These are phyloP conservation scores for Agrotis ipsilon DNA, from an alignment of 2,888 invertebrate genomes.

Conservation along the genomic window DNA sequence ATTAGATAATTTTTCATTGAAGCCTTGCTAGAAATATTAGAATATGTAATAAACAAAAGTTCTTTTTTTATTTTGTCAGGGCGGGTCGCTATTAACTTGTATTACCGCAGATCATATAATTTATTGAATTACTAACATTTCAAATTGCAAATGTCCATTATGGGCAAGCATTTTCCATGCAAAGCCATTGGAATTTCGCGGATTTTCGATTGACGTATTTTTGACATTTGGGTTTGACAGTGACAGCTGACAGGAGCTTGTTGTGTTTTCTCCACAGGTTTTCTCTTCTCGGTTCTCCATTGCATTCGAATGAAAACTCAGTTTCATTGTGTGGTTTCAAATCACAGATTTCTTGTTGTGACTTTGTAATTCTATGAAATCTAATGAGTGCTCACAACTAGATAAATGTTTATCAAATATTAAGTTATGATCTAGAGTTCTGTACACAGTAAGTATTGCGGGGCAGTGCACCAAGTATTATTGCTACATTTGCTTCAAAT, in stretches of 20 bases:
- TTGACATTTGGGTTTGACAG: slow-evolving; percentile 23
- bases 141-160: no score
- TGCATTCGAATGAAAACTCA: background rate
- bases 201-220: background rate
- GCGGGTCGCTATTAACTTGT: no score
- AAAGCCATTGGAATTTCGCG: slow-evolving; percentile 3
- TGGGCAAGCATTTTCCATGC: slow-evolving; percentile 2
- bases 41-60: no score
- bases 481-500: background rate
- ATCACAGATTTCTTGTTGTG: slow-evolving; percentile 11
- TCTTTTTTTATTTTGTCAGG: no score
- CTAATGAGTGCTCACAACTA: background rate
- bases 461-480: background rate
- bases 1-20: no score
- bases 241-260: slow-evolving; percentile 35
- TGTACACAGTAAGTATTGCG: slow-evolving; percentile 33
- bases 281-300: background rate
- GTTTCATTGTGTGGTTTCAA: background rate
- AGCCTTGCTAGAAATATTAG: no score
- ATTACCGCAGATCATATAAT: no score
- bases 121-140: no score
- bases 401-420: background rate
- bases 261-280: no score
- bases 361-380: background rate
- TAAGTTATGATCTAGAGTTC: background rate